Evolutionary conservation across 2,797 vertebrate species (phyloP).

Genomic region (Mico argentatus): DNA sequence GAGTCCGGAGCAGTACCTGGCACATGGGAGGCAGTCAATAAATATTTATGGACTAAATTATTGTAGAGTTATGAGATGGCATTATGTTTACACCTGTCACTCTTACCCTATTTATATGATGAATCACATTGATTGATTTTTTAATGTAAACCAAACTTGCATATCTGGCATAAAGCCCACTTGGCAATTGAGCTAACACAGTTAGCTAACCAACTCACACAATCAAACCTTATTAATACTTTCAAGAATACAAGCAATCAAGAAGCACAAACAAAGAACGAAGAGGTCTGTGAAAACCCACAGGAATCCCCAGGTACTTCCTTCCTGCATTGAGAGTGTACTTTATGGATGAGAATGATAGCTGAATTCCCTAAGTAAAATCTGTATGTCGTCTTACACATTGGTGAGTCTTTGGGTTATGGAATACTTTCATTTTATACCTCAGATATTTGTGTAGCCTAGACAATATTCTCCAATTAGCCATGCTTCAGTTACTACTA

Average conservation of each 20-base stretch:
- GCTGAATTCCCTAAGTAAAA: not conserved
- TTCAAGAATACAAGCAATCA: not conserved
- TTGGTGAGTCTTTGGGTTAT: not conserved
- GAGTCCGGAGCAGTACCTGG: not conserved
- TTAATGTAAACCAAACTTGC: not conserved
- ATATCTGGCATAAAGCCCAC: not conserved
- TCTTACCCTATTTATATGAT: slow-evolving; percentile 6
- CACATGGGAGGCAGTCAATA: not conserved
- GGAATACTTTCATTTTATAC: not conserved
- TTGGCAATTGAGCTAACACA: not conserved
- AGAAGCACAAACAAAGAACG: not conserved
- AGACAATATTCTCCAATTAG: not conserved
- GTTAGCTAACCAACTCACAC: not conserved
- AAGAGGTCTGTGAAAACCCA: not conserved
- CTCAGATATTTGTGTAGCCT: not conserved
- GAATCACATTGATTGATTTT: not conserved
- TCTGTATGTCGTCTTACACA: not conserved
- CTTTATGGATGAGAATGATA: not conserved
- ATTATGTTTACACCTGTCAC: not conserved
- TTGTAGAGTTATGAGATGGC: not conserved
- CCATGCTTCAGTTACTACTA: not conserved
- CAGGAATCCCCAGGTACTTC: not conserved
- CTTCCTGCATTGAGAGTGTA: not conserved
- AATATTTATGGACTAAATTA: slow-evolving; percentile 37
- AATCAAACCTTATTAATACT: not conserved